phyloP scores from a whole-genome alignment of 2,113 vertebrate species.

The Microtus richardsoni region DNA sequence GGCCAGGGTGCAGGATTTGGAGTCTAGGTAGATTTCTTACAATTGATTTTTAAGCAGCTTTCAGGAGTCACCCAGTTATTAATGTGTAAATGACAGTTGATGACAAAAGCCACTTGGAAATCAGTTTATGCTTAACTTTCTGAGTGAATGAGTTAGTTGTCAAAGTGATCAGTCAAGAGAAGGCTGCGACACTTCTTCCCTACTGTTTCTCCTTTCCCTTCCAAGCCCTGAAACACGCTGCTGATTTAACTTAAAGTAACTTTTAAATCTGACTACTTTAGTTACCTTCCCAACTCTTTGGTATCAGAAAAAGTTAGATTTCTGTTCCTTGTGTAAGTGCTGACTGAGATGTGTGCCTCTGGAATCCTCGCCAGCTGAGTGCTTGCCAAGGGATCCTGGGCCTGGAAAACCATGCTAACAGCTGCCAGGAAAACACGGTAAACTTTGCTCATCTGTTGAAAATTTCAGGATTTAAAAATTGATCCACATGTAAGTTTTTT shows the following conservation, averaged over 20 bases:
- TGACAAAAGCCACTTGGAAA: constrained; percentile 4
- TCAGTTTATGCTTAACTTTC: not conserved
- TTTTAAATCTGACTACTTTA: constrained; percentile 23
- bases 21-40: not conserved
- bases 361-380: not conserved
- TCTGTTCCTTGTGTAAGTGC: not conserved
- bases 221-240: constrained; percentile 9
- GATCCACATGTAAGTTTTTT: not conserved
- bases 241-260: constrained; percentile 52
- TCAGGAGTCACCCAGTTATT: constrained; percentile 6
- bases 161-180: constrained; percentile 34
- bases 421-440: not conserved
- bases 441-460: not conserved
- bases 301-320: not conserved
- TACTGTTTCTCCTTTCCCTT: not conserved
- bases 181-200: not conserved
- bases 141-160: constrained; percentile 7
- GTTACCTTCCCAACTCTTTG: constrained; percentile 14
- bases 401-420: not conserved
- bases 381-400: not conserved
- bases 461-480: not conserved
- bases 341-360: not conserved
- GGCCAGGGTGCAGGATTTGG: not conserved
- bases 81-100: constrained; percentile 4
- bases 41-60: not conserved